Evolutionary conservation across 2,888 invertebrate species (phyloP).

Genomic region (Icerya purchasi): DNA sequence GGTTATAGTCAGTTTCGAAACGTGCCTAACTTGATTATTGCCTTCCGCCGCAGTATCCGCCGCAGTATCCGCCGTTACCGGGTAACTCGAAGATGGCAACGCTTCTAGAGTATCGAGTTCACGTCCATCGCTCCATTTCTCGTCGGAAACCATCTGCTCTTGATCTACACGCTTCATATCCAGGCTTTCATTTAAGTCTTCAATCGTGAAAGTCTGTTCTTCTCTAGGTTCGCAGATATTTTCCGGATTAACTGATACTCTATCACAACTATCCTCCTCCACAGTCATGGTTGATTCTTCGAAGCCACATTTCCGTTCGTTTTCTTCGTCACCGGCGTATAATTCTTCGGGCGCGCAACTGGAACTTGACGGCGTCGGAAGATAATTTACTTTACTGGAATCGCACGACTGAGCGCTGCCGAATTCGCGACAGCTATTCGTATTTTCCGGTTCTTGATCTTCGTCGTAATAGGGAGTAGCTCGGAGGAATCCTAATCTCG

Average conservation of each 20-base stretch:
- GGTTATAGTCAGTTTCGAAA: constrained; percentile 4
- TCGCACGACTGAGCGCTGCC: not conserved
- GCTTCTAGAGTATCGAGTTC: not conserved
- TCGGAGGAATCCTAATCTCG: constrained; percentile 1
- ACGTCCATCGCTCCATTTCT: too few species aligned
- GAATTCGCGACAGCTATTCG: too few species aligned
- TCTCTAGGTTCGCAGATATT: not conserved
- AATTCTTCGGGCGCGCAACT: not conserved
- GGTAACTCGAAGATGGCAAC: not conserved
- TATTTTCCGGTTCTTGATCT: not conserved
- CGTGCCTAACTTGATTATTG: constrained; percentile 6
- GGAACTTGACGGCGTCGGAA: not conserved
- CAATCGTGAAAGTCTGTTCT: not conserved
- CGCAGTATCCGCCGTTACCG: not conserved
- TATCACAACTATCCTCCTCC: not conserved
- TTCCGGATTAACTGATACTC: not conserved
- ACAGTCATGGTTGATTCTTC: not conserved
- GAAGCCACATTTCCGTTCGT: not conserved
- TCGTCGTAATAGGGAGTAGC: not conserved
- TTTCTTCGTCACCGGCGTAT: not conserved
- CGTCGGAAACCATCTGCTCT: not conserved
- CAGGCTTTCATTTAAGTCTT: not conserved
- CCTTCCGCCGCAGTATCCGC: not conserved
- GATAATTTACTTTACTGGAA: not conserved
- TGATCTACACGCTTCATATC: not conserved